These are phyloP conservation scores for Drosophila mojavensis DNA, from an alignment of 1,140 invertebrate genomes.

Conservation along the genomic window DNA sequence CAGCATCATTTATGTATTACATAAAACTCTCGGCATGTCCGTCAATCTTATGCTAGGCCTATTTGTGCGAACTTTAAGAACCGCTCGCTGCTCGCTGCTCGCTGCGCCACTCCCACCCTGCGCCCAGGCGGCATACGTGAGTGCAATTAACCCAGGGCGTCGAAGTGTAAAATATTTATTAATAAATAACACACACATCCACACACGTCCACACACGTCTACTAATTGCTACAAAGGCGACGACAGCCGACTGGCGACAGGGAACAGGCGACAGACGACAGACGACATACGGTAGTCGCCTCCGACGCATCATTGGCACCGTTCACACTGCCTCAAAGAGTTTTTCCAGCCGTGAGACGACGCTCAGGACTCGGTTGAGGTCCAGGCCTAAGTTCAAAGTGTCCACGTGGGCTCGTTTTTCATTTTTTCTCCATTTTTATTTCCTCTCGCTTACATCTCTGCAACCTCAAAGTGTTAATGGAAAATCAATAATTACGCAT, in stretches of 20 bases:
- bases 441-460: conserved; percentile 45
- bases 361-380: conserved; percentile 48
- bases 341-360: conserved; percentile 58
- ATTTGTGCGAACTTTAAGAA: conserved; percentile 47
- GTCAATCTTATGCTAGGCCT: conserved; percentile 8
- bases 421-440: conserved; percentile 6
- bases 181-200: conserved; percentile 68
- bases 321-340: conserved; percentile 58
- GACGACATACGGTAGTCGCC: conserved; percentile 18
- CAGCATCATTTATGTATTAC: conserved; percentile 17
- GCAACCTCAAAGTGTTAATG: conserved; percentile 73
- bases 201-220: conserved; percentile 56
- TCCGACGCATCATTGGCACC: conserved; percentile 18
- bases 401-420: conserved; percentile 57
- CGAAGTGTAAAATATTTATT: conserved; percentile 80
- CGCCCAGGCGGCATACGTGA: conserved; percentile 8
- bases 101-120: conserved; percentile 1
- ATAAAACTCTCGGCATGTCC: background rate
- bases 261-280: conserved; percentile 43
- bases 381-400: conserved; percentile 76
- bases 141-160: conserved; percentile 75
- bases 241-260: conserved; percentile 13
- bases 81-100: conserved; percentile 36
- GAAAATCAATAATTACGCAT: conserved; percentile 83
- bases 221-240: conserved; percentile 79